Conservation (phyloP, 2,888 invertebrate genomes). For the Zygothrica quintamaculata region DNA sequence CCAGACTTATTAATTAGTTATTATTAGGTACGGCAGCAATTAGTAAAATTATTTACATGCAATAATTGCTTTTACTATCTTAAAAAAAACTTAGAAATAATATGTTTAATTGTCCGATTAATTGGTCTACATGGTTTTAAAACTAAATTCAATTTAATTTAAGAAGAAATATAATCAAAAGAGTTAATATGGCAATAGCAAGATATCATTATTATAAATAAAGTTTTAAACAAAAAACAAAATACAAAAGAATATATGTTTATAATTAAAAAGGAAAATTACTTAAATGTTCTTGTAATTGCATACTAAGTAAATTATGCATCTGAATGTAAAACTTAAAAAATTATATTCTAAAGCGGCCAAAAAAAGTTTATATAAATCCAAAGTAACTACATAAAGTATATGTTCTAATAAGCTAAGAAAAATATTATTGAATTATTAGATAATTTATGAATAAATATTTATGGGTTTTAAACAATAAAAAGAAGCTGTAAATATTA, state of each 20-base stretch:
- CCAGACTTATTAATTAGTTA: too few species aligned
- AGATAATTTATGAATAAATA: slow-evolving; percentile 71
- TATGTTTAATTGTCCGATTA: slow-evolving; percentile 19
- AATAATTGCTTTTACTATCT: too few species aligned
- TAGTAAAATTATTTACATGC: too few species aligned
- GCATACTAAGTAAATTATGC: slow-evolving; percentile 30
- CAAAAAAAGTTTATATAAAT: slow-evolving; percentile 30
- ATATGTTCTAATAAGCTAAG: slow-evolving; percentile 39
- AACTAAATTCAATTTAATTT: background rate
- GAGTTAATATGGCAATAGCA: slow-evolving; percentile 1
- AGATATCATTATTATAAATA: slow-evolving; percentile 7
- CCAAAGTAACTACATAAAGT: slow-evolving; percentile 25
- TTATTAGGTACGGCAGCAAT: too few species aligned
- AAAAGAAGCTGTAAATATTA: background rate
- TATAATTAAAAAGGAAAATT: slow-evolving; percentile 1
- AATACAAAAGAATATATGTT: too few species aligned
- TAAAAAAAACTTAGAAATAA: too few species aligned
- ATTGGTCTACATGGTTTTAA: background rate
- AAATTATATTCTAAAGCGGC: slow-evolving; percentile 52
- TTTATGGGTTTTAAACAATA: slow-evolving; percentile 75
- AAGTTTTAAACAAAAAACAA: slow-evolving; percentile 8
- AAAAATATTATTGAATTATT: slow-evolving; percentile 46
- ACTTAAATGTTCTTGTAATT: slow-evolving; percentile 48
- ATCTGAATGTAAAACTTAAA: slow-evolving; percentile 35
- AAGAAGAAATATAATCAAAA: background rate